Percentiles rank a stretch among this genome's conserved stretches.
Evolutionary conservation across 2,113 vertebrate genomes (phyloP).

Genomic region (Ptyas mucosa): DNA sequence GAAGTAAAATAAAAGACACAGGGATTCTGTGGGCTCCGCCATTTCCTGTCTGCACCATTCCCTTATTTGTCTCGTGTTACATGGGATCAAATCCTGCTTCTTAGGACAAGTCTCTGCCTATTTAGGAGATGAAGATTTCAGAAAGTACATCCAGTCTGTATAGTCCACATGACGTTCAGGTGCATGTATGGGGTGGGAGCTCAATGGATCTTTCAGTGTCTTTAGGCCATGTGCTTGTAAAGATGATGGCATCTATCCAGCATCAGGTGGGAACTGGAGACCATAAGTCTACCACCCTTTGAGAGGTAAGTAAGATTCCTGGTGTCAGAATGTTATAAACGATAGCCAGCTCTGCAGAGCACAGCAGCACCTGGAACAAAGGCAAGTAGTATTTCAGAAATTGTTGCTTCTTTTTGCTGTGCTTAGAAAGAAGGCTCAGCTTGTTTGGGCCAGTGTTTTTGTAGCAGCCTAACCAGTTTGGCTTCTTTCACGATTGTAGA

Average conservation of each 20-base stretch:
- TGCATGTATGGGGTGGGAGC: neutral
- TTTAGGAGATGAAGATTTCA: neutral
- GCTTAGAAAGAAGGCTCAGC: constrained; percentile 54
- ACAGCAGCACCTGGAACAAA: constrained; percentile 47
- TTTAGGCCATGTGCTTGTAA: neutral
- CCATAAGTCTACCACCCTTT: constrained; percentile 54
- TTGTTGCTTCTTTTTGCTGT: constrained; percentile 56
- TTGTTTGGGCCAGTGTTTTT: constrained; percentile 58
- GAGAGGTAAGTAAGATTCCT: constrained; percentile 50
- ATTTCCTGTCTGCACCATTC: neutral
- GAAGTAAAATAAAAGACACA: neutral
- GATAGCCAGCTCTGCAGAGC: constrained; percentile 19
- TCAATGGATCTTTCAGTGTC: neutral
- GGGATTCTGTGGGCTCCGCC: neutral
- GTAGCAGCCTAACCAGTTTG: constrained; percentile 43
- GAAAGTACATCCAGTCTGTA: neutral
- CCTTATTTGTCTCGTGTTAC: neutral
- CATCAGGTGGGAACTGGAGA: constrained; percentile 9
- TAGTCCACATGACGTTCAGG: neutral
- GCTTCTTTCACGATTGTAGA: constrained; percentile 41
- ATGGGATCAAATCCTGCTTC: neutral
- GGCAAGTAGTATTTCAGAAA: constrained; percentile 51
- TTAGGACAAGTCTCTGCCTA: neutral
- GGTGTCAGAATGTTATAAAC: constrained; percentile 47
- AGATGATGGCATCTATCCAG: constrained; percentile 49